A percentile compares a stretch with the other conserved stretches of the same genome.
Conservation (phyloP, 2,113 vertebrate genomes). For the Mustelus asterias region DNA sequence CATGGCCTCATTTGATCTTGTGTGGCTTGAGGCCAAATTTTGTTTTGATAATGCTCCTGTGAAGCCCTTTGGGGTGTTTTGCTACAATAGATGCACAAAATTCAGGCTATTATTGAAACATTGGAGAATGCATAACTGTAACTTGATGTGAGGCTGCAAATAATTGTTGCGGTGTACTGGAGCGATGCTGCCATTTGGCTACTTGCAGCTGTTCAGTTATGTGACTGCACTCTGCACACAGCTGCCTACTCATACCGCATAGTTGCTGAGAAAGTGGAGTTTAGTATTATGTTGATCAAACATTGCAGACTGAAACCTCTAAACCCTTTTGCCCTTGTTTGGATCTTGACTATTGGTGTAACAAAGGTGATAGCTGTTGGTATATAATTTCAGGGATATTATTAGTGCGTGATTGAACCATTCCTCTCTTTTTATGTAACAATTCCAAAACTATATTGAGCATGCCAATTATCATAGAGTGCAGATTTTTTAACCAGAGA, state of each 20-base stretch:
- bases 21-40: neutral
- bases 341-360: neutral
- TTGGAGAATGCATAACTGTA: neutral
- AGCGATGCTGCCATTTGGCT: neutral
- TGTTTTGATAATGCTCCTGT: neutral
- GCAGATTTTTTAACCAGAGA: neutral
- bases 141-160: neutral
- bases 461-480: neutral
- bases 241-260: neutral
- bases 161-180: neutral
- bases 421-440: neutral
- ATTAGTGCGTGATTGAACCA: neutral
- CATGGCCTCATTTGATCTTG: neutral
- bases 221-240: neutral
- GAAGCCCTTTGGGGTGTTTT: neutral
- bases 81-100: neutral
- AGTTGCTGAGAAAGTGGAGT: neutral
- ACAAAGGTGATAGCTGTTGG: neutral
- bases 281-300: neutral
- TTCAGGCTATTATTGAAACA: neutral
- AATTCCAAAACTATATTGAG: neutral
- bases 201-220: neutral
- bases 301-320: neutral
- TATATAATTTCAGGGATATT: neutral
- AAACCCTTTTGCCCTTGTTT: neutral